Evolutionary conservation across 2,113 vertebrate genomes (phyloP).

Genomic region (Xenopus tropicalis): UCB_Xtro_10.0 CM004446.2:86238501-86239000

Average conservation of each 20-base stretch:
- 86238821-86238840: slow-evolving; percentile 65
- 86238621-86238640: too few relatives aligned
- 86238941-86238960: slow-evolving; percentile 78
- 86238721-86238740: slow-evolving; percentile 20
- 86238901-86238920: slow-evolving; percentile 76
- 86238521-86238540: too few relatives aligned
- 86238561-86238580: too few relatives aligned
- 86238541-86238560: too few relatives aligned
- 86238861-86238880: slow-evolving; percentile 67
- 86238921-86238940: slow-evolving; percentile 78
- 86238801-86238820: slow-evolving; percentile 70
- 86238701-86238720: too few relatives aligned
- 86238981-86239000: slow-evolving; percentile 70
- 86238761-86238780: slow-evolving; percentile 54
- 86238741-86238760: background rate
- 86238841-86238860: slow-evolving; percentile 53
- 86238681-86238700: too few relatives aligned
- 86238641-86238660: too few relatives aligned
- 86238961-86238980: slow-evolving; percentile 71
- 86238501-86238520: too few relatives aligned
- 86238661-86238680: too few relatives aligned
- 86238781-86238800: slow-evolving; percentile 60
- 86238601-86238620: too few relatives aligned
- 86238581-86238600: too few relatives aligned
- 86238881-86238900: slow-evolving; percentile 80